phyloP scores from a whole-genome alignment of 2,888 invertebrate species.

The Luperina nickerlii region DNA sequence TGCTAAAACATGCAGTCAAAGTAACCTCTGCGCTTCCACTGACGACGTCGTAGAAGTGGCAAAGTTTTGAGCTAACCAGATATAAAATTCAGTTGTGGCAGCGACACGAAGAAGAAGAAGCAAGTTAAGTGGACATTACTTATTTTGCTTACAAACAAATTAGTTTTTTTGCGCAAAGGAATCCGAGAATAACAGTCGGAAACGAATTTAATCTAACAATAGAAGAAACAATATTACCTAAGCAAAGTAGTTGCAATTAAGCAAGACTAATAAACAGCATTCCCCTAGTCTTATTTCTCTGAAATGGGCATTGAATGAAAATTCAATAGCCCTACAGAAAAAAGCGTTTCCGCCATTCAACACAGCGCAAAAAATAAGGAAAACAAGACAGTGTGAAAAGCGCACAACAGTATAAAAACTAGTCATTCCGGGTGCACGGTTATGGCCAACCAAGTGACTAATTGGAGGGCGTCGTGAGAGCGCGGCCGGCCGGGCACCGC shows the following conservation, averaged over 20 bases:
- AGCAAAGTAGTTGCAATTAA: neutral
- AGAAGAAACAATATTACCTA: neutral
- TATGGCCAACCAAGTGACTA: constrained; percentile 76
- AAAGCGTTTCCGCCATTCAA: neutral
- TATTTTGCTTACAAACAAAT: neutral
- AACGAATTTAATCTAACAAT: neutral
- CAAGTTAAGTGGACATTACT: neutral
- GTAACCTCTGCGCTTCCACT: no score
- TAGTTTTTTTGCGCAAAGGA: neutral
- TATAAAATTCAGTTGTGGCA: no score
- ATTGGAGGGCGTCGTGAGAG: constrained; percentile 72
- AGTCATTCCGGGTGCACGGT: constrained; percentile 58
- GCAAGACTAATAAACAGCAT: neutral
- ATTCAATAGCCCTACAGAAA: neutral
- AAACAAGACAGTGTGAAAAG: constrained; percentile 45
- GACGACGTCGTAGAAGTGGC: no score
- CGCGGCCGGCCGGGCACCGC: constrained; percentile 33
- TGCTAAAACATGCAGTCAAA: no score
- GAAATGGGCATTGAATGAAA: constrained; percentile 9
- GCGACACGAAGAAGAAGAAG: neutral
- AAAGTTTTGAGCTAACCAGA: no score
- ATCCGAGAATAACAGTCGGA: neutral
- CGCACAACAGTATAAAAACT: constrained; percentile 51
- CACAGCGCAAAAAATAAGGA: neutral
- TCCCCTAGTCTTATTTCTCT: neutral